phyloP scores from a whole-genome alignment of 2,797 vertebrate species.

The Acanthiza pusilla region DNA sequence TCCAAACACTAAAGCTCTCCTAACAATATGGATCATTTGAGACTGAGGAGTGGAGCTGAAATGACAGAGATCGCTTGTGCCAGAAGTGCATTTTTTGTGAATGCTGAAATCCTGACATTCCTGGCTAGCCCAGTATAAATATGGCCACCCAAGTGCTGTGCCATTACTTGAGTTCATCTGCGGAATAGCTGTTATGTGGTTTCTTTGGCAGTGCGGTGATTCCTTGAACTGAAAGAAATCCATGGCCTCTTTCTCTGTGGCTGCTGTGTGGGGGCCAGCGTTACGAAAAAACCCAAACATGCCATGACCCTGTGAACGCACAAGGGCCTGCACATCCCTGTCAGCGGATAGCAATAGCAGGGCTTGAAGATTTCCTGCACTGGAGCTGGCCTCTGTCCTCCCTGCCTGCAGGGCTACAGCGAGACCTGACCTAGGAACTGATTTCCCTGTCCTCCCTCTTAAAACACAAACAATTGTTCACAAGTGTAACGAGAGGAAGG shows the following conservation, averaged over 20 bases:
- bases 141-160: conserved; percentile 63
- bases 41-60: conserved; percentile 37
- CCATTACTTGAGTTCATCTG: conserved; percentile 53
- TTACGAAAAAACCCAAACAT: neutral
- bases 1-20: neutral
- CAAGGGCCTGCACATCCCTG: fast-evolving
- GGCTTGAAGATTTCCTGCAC: neutral
- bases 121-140: conserved; percentile 58
- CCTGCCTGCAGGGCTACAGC: fast-evolving
- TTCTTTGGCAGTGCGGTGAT: conserved; percentile 30
- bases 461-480: neutral
- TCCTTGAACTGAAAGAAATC: conserved; percentile 18
- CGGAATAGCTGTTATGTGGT: neutral
- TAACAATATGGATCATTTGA: conserved; percentile 54
- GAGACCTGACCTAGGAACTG: neutral
- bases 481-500: neutral
- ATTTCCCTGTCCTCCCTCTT: neutral
- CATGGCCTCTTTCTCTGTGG: neutral
- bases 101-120: conserved; percentile 61
- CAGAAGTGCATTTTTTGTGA: conserved; percentile 59
- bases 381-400: neutral
- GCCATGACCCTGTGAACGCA: neutral
- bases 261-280: neutral
- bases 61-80: conserved; percentile 42
- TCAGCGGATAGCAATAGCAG: fast-evolving